Base-by-base conservation (phyloP, 2,888 invertebrate genomes). In the Elysia crispata region DNA sequence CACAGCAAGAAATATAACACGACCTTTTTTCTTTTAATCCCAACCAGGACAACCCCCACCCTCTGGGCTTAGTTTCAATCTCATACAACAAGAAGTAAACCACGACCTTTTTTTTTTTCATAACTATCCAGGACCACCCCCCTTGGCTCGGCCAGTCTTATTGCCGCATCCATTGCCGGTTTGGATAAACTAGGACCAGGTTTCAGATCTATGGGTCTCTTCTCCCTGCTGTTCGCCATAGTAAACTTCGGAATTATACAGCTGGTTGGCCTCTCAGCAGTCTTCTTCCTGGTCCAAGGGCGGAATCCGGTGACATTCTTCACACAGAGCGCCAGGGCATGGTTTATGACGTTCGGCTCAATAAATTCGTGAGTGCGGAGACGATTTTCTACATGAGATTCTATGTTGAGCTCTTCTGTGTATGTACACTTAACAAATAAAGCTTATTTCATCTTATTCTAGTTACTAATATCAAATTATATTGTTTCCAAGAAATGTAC, bases 61-160 rank as follows among this genome's bases (percentile, higher is more conserved):
- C n/a, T n/a, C n/a, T n/a, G n/a, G n/a, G n/a, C n/a, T n/a, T n/a
- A n/a, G n/a, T n/a, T n/a, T n/a, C n/a, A n/a, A n/a, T n/a, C n/a
- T n/a, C n/a, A n/a, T n/a, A n/a, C n/a, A n/a, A n/a, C n/a, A n/a
- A n/a, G n/a, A n/a, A n/a, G n/a, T n/a, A n/a, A n/a, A n/a, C n/a
- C n/a, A n/a, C n/a, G n/a, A n/a, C n/a, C n/a, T n/a, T n/a, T n/a
- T n/a, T n/a, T n/a, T n/a, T n/a, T n/a, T n/a, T n/a, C n/a, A n/a
- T n/a, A n/a, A n/a, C n/a, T n/a, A n/a, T n/a, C 1, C 81, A 89
- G 89, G 88, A 84, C 84, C 8, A 86, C 88, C 0, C 89, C 89
- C 0, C 64, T 89, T 20, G 89, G 89, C 20, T 87, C 88, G 11
- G 85, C 85, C 30, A 87, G 87, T 72, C 83, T 89, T 23, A 87